Base-by-base conservation (phyloP, 1,140 invertebrate genomes). In the Papilio xuthus region DNA sequence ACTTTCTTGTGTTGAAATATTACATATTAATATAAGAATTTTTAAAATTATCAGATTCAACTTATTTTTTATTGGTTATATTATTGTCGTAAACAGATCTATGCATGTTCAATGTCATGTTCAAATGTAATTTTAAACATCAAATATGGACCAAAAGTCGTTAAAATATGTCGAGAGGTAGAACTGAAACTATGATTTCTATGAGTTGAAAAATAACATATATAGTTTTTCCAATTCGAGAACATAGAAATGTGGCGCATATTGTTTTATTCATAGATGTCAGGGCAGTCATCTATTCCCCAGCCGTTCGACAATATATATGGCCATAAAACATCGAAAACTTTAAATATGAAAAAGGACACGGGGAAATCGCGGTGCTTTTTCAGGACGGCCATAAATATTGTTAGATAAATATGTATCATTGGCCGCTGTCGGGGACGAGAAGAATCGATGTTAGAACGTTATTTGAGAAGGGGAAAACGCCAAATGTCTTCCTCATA, bases 401-500 rank as follows among this genome's bases (percentile, higher is more conserved):
- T 87, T 88, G 86, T 88, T 88, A 91, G 89, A 93, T 93, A 91
- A 93, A 93, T 91, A 92, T 91, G 89, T 93, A 92, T 90, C 85
- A 89, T 89, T 89, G 91, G 82, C 84, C 87, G 81, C 81, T 89
- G 89, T 90, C 90, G 88, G 80, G 82, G 79, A 79, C 80, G 79
- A 72, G 77, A 47, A 79, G 78, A 81, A 85, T 85, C 80, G 83
- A 83, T 86, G 80, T 83, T 76, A 81, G 70, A 60, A 47, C 42
- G 41, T 44, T 73, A 73, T 76, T 80, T 81, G 56, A 44, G 82
- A 81, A 82, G 77, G 75, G 80, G 77, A n/a, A n/a, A 67, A 44
- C n/a, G 23, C 56, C 75, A 77, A 77, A 60, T 67, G 47, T 78
- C 72, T 77, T 70, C 42, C 77, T 47, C 37, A 72, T 41, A 20